Conservation (phyloP, 2,888 invertebrate genomes). For the Formica aserva region DNA sequence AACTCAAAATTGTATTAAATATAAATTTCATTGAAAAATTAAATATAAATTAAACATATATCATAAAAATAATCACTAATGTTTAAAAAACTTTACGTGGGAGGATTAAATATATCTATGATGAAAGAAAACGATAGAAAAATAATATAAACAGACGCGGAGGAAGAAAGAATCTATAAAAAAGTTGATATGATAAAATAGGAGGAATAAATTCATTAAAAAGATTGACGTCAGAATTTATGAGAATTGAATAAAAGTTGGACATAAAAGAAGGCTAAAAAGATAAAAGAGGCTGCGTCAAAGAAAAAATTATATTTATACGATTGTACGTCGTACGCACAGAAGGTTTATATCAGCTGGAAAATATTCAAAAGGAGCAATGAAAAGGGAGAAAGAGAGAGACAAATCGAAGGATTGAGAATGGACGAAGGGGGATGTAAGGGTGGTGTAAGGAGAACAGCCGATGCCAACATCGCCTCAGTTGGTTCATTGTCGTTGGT, state of each 20-base stretch:
- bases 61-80: too few relatives aligned
- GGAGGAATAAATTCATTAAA: background rate
- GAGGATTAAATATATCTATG: background rate
- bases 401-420: background rate
- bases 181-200: background rate
- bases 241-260: constrained; percentile 1
- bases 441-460: constrained; percentile 30
- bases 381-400: background rate
- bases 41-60: too few relatives aligned
- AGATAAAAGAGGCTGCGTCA: background rate
- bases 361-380: background rate
- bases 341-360: constrained; percentile 22
- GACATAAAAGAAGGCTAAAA: background rate
- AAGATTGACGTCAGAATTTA: constrained; percentile 15
- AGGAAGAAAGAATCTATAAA: background rate
- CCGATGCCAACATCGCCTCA: constrained; percentile 51
- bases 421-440: constrained; percentile 20
- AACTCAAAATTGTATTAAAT: constrained; percentile 1
- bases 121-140: background rate
- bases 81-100: background rate
- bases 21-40: background rate
- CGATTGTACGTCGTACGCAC: background rate
- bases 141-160: background rate
- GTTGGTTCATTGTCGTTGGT: constrained; percentile 63
- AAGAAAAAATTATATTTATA: constrained; percentile 11